These are phyloP conservation scores for Henricia sp. DNA, from an alignment of 53 echinoderm and acorn worm species.

Conservation along the genomic window DNA sequence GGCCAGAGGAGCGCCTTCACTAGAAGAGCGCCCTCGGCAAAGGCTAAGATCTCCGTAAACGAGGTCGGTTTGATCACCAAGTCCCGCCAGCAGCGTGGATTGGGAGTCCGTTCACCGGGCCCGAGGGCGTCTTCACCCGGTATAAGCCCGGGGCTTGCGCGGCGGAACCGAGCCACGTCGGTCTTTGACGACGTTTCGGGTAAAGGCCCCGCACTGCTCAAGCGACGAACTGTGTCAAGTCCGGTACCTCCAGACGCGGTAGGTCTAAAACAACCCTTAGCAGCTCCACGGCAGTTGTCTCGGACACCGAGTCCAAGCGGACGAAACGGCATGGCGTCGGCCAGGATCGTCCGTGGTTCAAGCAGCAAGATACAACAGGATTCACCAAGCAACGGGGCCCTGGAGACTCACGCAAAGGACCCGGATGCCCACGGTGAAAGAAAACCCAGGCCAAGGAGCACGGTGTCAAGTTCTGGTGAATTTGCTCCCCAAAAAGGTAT, in stretches of 20 bases:
- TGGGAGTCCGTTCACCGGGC: slow-evolving; percentile 10
- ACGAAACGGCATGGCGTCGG: slow-evolving; percentile 40
- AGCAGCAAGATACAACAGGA: slow-evolving; percentile 1
- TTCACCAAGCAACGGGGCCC: background rate
- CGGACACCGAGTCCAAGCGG: slow-evolving; percentile 2
- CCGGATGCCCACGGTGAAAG: background rate
- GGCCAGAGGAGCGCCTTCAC: background rate
- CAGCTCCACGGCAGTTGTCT: background rate
- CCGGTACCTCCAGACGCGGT: slow-evolving; percentile 30
- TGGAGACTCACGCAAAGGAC: background rate
- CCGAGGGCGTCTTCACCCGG: slow-evolving; percentile 7
- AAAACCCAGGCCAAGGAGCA: slow-evolving; percentile 17
- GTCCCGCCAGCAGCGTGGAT: background rate
- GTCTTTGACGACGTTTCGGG: background rate
- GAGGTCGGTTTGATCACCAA: slow-evolving; percentile 23
- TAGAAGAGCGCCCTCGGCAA: background rate
- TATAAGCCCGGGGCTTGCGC: background rate
- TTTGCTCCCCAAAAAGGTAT: slow-evolving; percentile 29
- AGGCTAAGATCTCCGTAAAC: slow-evolving; percentile 43
- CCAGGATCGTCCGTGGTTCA: slow-evolving; percentile 17
- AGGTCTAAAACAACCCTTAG: background rate
- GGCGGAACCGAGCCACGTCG: background rate
- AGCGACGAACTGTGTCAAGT: slow-evolving; percentile 15
- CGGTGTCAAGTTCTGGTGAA: background rate
- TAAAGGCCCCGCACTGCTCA: background rate